phyloP scores from a whole-genome alignment of 2,797 vertebrate species.

The Typhlichthys eigenmanni region DNA sequence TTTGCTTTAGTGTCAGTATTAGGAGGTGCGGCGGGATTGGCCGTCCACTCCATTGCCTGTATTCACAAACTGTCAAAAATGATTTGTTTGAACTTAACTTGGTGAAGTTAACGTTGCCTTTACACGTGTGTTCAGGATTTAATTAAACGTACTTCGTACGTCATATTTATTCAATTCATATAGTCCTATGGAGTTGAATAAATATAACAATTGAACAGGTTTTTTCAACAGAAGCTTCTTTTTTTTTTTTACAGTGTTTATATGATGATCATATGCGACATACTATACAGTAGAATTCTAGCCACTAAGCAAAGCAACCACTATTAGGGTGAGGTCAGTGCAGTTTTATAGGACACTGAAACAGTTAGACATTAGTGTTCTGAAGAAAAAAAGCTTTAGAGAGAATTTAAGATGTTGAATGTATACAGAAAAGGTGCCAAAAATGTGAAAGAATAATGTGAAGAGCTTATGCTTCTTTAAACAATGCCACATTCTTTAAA shows the following conservation, averaged over 20 bases:
- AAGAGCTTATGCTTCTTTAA: slow-evolving; percentile 48
- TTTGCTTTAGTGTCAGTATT: slow-evolving; percentile 35
- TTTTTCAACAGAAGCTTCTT: not conserved
- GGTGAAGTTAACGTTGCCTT: too few relatives aligned
- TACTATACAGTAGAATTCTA: slow-evolving; percentile 15
- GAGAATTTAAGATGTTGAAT: slow-evolving; percentile 53
- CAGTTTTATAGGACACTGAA: slow-evolving; percentile 27
- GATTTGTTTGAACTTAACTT: too few relatives aligned
- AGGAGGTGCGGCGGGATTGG: slow-evolving; percentile 23
- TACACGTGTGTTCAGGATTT: too few relatives aligned
- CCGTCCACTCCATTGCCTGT: not conserved
- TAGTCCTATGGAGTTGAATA: too few relatives aligned
- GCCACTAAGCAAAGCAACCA: slow-evolving; percentile 56
- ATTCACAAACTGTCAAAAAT: too few relatives aligned
- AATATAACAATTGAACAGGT: too few relatives aligned
- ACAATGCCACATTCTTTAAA: slow-evolving; percentile 22
- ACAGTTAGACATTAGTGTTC: slow-evolving; percentile 6
- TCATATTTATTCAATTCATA: too few relatives aligned
- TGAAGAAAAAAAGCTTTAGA: slow-evolving; percentile 1
- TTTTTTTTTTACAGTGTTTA: slow-evolving; percentile 13
- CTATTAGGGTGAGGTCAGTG: slow-evolving; percentile 48
- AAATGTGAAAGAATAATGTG: slow-evolving; percentile 75
- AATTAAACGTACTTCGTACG: too few relatives aligned
- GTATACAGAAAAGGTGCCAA: slow-evolving; percentile 61
- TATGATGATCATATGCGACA: slow-evolving; percentile 19